phyloP scores from a whole-genome alignment of 2,797 vertebrate species.

The Morelia viridis region DNA sequence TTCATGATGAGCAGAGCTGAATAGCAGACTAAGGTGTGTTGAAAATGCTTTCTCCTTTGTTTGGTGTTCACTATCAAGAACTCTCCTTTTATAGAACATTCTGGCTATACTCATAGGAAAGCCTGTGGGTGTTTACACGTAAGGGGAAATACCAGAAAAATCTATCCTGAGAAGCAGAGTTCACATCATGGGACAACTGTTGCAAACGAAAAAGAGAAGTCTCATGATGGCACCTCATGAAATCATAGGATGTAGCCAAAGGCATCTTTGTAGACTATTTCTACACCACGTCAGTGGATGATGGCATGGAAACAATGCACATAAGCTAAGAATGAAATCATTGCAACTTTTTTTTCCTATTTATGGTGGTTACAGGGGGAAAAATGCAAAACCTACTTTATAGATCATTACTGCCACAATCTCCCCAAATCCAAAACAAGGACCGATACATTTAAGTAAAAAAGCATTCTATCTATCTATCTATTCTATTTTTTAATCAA shows the following conservation, averaged over 20 bases:
- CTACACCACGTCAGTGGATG: not conserved
- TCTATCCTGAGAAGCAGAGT: not conserved
- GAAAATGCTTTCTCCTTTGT: not conserved
- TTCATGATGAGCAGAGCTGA: not conserved
- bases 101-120: too few species aligned
- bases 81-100: not conserved
- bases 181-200: constrained; percentile 1
- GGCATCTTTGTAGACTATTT: not conserved
- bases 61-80: rapidly evolving
- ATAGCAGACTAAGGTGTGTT: not conserved
- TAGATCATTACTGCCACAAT: not conserved
- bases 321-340: not conserved
- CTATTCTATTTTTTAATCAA: not conserved
- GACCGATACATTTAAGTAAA: not conserved
- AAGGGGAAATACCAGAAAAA: not conserved
- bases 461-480: not conserved
- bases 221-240: not conserved
- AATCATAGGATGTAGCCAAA: not conserved
- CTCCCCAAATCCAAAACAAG: not conserved
- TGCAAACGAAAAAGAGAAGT: not conserved
- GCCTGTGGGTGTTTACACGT: not conserved
- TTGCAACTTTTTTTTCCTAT: not conserved
- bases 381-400: not conserved
- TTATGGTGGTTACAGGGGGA: not conserved
- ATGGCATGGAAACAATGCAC: not conserved